phyloP scores from a whole-genome alignment of 2,113 vertebrate genomes.

The Paratilapia polleni region DNA sequence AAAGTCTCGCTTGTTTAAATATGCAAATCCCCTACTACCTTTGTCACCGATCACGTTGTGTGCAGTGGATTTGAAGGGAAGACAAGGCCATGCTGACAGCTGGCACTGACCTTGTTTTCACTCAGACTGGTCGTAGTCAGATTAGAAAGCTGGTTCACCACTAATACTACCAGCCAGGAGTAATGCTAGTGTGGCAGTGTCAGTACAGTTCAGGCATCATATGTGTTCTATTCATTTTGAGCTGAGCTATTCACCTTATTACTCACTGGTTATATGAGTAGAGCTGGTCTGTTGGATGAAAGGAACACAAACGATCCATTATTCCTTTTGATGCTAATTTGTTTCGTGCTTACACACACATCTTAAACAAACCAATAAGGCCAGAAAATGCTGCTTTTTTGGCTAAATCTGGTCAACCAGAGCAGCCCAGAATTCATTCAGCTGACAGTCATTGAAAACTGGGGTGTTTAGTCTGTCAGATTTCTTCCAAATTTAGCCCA shows the following conservation, averaged over 20 bases:
- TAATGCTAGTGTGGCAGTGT: background rate
- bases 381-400: background rate
- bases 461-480: background rate
- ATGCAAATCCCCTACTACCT: conserved; percentile 36
- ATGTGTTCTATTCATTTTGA: background rate
- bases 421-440: background rate
- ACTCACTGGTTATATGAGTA: background rate
- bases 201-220: background rate
- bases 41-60: background rate
- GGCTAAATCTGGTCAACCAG: too few species aligned
- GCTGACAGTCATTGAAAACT: background rate
- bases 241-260: background rate
- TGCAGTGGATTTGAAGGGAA: conserved; percentile 24
- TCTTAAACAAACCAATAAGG: background rate
- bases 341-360: background rate
- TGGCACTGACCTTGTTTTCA: conserved; percentile 45
- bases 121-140: conserved; percentile 5
- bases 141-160: conserved; percentile 34
- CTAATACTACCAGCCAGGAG: background rate
- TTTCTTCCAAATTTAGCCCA: background rate
- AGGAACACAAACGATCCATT: background rate
- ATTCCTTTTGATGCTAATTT: background rate
- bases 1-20: conserved; percentile 18
- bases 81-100: conserved; percentile 25
- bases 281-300: background rate